Conservation (phyloP, 2,797 vertebrate genomes). For the Alosa sapidissima region DNA sequence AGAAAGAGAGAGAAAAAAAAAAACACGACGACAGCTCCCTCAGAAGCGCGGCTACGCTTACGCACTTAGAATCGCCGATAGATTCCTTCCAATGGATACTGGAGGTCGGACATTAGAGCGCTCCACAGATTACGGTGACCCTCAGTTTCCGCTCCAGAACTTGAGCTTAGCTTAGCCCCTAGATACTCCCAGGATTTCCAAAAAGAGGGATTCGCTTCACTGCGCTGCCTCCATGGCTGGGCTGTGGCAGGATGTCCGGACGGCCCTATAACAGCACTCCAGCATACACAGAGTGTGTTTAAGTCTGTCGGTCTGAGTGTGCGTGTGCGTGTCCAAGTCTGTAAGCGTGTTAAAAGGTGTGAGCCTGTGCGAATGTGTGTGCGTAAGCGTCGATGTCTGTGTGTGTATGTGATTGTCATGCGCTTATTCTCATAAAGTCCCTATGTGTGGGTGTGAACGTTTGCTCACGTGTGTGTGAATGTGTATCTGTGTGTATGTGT, state of each 20-base stretch:
- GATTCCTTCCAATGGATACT: background rate
- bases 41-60: background rate
- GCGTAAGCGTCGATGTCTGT: background rate
- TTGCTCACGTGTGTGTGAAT: background rate
- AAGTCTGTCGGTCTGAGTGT: constrained; percentile 4
- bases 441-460: constrained; percentile 18
- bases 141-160: background rate
- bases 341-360: constrained; percentile 33
- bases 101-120: background rate
- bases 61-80: background rate
- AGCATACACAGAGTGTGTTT: background rate
- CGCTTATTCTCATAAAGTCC: too few relatives aligned
- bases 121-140: background rate
- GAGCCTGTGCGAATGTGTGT: background rate
- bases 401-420: background rate
- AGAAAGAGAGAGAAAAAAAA: background rate
- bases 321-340: constrained; percentile 15
- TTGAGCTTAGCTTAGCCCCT: background rate
- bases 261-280: background rate
- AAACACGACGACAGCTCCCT: background rate
- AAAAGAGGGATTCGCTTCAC: constrained; percentile 37
- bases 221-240: constrained; percentile 25
- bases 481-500: background rate
- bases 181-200: constrained; percentile 20
- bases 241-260: constrained; percentile 42